Evolutionary conservation across 2,113 vertebrate genomes (phyloP).

Genomic region (Cavia aperea): DNA sequence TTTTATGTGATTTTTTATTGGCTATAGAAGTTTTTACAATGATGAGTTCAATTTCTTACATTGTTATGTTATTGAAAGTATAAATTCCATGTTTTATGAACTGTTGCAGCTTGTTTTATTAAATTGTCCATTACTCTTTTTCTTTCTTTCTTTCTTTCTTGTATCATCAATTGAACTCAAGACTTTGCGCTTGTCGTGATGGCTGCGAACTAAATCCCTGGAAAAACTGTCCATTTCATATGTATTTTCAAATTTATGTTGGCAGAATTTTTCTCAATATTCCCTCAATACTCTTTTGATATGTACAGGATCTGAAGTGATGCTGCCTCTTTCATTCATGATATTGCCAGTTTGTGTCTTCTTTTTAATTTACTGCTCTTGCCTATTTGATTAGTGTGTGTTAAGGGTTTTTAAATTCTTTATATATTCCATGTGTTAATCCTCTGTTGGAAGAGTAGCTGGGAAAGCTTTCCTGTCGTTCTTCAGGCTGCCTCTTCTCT

Average conservation of each 20-base stretch:
- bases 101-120: neutral
- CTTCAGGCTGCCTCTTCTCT: neutral
- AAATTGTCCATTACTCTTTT: neutral
- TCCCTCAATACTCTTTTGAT: neutral
- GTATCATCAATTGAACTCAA: too few species aligned
- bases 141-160: too few species aligned
- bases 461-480: neutral
- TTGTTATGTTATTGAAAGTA: neutral
- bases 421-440: neutral
- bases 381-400: neutral
- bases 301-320: neutral
- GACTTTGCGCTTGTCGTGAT: too few species aligned
- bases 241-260: neutral
- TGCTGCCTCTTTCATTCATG: neutral
- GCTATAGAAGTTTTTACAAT: neutral
- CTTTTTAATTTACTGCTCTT: neutral
- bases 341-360: neutral
- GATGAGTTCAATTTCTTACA: neutral
- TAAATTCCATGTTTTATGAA: neutral
- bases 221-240: neutral
- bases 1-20: neutral
- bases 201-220: too few species aligned
- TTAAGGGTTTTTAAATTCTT: neutral
- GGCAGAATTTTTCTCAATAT: neutral
- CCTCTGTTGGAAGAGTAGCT: neutral